phyloP scores from a whole-genome alignment of 2,113 vertebrate species.

The Oryzias woworae region DNA sequence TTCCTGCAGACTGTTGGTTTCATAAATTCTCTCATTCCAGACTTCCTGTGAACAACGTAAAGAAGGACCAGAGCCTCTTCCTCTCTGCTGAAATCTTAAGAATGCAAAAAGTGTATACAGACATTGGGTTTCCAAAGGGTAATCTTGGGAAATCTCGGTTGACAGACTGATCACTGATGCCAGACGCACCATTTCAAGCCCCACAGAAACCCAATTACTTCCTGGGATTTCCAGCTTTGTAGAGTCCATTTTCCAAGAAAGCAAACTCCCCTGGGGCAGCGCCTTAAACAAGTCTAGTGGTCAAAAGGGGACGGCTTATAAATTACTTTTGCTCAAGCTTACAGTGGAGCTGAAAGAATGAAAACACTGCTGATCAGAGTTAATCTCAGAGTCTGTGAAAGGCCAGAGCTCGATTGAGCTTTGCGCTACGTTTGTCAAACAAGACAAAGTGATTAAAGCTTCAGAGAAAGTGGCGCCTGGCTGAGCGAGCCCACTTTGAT shows the following conservation, averaged over 20 bases:
- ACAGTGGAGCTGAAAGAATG: constrained; percentile 6
- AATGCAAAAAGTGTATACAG: neutral
- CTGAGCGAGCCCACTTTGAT: neutral
- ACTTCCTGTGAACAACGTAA: too few species aligned
- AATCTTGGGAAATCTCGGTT: neutral
- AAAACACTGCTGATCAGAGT: constrained; percentile 11
- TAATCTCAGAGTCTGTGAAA: neutral
- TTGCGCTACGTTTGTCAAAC: constrained; percentile 1
- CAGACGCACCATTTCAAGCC: constrained; percentile 12
- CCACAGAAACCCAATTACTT: constrained; percentile 14
- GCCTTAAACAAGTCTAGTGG: constrained; percentile 7
- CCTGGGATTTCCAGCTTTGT: constrained; percentile 5
- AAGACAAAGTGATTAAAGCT: constrained; percentile 16
- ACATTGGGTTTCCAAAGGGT: constrained; percentile 1
- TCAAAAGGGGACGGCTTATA: constrained; percentile 20
- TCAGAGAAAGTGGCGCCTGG: neutral
- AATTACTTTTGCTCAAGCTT: constrained; percentile 25
- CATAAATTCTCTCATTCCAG: too few species aligned
- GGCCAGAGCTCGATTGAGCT: neutral
- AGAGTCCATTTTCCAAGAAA: constrained; percentile 8
- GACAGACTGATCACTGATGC: constrained; percentile 3
- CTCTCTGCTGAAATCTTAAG: neutral
- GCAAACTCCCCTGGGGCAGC: neutral
- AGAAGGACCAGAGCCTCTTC: neutral
- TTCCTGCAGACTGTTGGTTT: neutral